A percentile compares a stretch with the other conserved stretches of the same genome.
These are phyloP conservation scores for Dolichotis patagonum DNA, from an alignment of 2,113 vertebrate genomes.

Conservation along the genomic window DNA sequence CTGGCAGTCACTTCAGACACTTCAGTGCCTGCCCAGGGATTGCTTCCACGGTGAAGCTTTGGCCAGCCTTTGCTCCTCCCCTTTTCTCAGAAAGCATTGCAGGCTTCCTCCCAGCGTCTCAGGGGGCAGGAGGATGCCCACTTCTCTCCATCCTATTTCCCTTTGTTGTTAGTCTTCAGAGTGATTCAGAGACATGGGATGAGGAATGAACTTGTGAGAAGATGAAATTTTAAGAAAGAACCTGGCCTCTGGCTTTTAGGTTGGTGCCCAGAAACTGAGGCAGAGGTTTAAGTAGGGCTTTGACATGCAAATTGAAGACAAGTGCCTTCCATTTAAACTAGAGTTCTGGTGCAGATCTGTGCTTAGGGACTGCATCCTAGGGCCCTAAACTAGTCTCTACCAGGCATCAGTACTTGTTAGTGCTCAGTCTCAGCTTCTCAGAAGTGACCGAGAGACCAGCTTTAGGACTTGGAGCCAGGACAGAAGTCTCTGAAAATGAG, in stretches of 20 bases:
- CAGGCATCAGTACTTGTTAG: too few species aligned
- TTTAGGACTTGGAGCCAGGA: not conserved
- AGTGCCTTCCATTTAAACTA: not conserved
- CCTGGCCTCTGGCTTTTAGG: not conserved
- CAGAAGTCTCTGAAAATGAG: not conserved
- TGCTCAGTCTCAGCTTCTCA: not conserved
- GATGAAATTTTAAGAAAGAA: not conserved
- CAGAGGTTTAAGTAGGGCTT: not conserved
- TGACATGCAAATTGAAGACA: slow-evolving; percentile 27
- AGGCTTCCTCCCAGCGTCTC: not conserved
- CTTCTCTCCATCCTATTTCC: not conserved
- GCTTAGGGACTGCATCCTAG: not conserved
- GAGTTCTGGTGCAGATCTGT: not conserved
- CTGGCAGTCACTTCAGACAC: not conserved
- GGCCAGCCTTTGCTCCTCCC: not conserved
- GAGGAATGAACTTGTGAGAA: not conserved
- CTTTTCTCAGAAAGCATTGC: not conserved
- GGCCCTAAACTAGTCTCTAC: not conserved
- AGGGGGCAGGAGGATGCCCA: not conserved
- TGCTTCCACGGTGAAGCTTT: not conserved
- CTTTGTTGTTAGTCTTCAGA: not conserved
- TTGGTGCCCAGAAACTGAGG: not conserved
- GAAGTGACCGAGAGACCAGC: not conserved
- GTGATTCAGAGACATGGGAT: not conserved
- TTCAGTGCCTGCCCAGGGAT: not conserved